A percentile compares a stretch with the other conserved stretches of the same genome.
Conservation (phyloP, 2,888 invertebrate species). For the Thymelicus acteon region DNA sequence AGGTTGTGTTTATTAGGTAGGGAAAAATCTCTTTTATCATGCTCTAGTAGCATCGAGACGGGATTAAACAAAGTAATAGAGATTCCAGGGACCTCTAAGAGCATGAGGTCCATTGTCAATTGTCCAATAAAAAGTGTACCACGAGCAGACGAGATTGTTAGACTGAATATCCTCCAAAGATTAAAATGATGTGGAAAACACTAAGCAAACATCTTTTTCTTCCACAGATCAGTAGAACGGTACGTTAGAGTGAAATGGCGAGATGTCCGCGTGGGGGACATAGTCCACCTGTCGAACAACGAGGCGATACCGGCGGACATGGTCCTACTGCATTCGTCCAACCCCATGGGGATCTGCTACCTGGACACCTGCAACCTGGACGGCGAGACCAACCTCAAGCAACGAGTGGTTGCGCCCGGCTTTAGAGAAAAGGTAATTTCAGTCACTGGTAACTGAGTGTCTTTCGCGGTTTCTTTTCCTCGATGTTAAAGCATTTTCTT, state of each 20-base stretch:
- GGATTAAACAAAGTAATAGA: too few species aligned
- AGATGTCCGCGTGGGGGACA: slow-evolving; percentile 95
- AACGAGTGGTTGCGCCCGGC: slow-evolving; percentile 92
- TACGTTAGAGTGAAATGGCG: slow-evolving; percentile 95
- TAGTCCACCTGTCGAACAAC: slow-evolving; percentile 97
- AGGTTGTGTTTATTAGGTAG: too few species aligned
- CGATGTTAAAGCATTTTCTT: too few species aligned
- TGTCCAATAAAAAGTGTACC: too few species aligned
- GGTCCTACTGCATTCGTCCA: slow-evolving; percentile 94
- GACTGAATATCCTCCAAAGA: background rate
- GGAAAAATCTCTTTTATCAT: too few species aligned
- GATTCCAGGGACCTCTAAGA: too few species aligned
- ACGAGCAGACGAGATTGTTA: too few species aligned
- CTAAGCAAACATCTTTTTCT: slow-evolving; percentile 34
- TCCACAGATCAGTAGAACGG: slow-evolving; percentile 89
- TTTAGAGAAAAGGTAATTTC: slow-evolving; percentile 87
- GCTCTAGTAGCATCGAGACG: too few species aligned
- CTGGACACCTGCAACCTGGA: slow-evolving; percentile 98
- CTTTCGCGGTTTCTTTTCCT: too few species aligned
- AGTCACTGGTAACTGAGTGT: too few species aligned
- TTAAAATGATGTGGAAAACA: background rate
- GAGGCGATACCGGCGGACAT: slow-evolving; percentile 98
- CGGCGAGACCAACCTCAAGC: slow-evolving; percentile 98
- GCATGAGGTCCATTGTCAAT: too few species aligned
- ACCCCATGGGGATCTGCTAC: slow-evolving; percentile 94